Conservation (phyloP, 2,888 invertebrate genomes). For the Archaeoteleia sp. region DNA sequence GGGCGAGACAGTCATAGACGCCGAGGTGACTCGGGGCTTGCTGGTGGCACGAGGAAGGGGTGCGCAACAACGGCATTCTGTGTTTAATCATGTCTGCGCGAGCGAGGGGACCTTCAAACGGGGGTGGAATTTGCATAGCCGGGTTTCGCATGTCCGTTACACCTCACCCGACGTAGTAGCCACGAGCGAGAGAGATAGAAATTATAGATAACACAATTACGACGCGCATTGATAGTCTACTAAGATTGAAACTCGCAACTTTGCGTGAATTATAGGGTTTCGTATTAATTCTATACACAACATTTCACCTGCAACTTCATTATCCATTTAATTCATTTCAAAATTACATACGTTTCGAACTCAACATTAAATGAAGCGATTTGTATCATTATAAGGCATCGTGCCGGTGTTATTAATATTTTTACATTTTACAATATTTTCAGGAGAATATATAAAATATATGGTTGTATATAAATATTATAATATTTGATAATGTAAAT, state of each 20-base stretch:
- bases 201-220: slow-evolving; percentile 38
- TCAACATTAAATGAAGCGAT: not conserved
- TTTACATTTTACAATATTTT: too few relatives aligned
- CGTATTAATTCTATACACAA: slow-evolving; percentile 4
- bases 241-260: slow-evolving; percentile 20
- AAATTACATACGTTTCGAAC: slow-evolving; percentile 1
- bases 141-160: slow-evolving; percentile 48
- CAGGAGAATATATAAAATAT: too few relatives aligned
- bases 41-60: slow-evolving; percentile 75
- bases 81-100: slow-evolving; percentile 73
- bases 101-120: slow-evolving; percentile 59
- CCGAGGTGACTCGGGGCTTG: too few relatives aligned
- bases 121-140: slow-evolving; percentile 70
- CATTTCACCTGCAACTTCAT: not conserved
- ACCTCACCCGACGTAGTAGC: slow-evolving; percentile 29
- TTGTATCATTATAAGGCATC: too few relatives aligned
- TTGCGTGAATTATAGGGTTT: slow-evolving; percentile 6
- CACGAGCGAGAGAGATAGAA: slow-evolving; percentile 31
- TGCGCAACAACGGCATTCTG: slow-evolving; percentile 69
- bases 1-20: too few relatives aligned
- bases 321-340: not conserved
- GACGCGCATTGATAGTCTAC: slow-evolving; percentile 32
- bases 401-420: too few relatives aligned
- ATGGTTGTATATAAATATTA: too few relatives aligned
- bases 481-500: too few relatives aligned